phyloP scores from a whole-genome alignment of 2,888 invertebrate genomes.

The Plagodis pulveraria region DNA sequence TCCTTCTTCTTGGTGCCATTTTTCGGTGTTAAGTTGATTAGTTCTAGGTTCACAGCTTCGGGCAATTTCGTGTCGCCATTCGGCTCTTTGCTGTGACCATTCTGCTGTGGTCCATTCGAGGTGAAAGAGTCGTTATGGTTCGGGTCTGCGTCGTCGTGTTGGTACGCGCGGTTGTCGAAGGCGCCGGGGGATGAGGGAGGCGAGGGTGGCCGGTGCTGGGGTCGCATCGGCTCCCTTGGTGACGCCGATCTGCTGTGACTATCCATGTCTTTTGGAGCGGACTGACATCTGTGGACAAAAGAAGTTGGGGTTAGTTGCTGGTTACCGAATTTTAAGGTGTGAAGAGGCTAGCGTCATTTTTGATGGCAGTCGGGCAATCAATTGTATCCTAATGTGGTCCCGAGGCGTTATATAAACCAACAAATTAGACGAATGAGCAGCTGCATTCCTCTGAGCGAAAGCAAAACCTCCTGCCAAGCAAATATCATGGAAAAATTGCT shows the following conservation, averaged over 20 bases:
- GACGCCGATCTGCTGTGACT: constrained; percentile 80
- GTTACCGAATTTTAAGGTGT: not conserved
- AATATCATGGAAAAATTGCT: too few species aligned
- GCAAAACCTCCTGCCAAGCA: too few species aligned
- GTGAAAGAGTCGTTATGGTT: constrained; percentile 83
- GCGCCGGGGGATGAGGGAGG: constrained; percentile 67
- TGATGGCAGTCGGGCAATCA: too few species aligned
- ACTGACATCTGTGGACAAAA: constrained; percentile 74
- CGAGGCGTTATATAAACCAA: too few species aligned
- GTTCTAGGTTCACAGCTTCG: constrained; percentile 92
- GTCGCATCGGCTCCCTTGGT: constrained; percentile 81
- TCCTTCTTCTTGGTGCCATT: constrained; percentile 88
- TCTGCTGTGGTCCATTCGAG: constrained; percentile 63
- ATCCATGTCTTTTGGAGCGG: constrained; percentile 81
- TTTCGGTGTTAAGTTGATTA: constrained; percentile 89
- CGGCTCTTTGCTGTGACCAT: constrained; percentile 65
- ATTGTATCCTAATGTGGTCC: too few species aligned
- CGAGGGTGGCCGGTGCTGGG: constrained; percentile 74
- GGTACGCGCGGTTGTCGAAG: constrained; percentile 79
- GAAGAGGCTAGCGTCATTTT: too few species aligned
- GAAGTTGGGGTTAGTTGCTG: constrained; percentile 1
- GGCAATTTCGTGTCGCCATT: constrained; percentile 76
- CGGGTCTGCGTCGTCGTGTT: constrained; percentile 71
- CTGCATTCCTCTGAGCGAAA: too few species aligned
- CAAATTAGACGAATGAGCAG: too few species aligned